A percentile compares a stretch with the other conserved stretches of the same genome.
Conservation (phyloP, 2,113 vertebrate genomes). For the Xyrauchen texanus region DNA sequence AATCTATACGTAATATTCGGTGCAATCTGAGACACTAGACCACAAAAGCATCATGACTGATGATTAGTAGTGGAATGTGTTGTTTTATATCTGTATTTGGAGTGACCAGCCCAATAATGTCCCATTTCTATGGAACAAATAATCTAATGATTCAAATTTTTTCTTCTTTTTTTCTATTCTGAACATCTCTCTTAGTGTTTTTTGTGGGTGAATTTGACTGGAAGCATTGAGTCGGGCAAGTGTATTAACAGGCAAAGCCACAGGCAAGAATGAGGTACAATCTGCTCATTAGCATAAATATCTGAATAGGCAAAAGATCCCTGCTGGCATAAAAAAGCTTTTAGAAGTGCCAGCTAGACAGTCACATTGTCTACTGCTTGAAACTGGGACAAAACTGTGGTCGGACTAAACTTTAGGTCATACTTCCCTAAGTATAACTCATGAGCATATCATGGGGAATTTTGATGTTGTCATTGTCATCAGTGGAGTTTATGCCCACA, state of each 20-base stretch:
- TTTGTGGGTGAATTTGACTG: not conserved
- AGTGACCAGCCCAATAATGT: too few species aligned
- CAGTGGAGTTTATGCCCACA: not conserved
- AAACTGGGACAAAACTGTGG: not conserved
- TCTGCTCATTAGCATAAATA: conserved; percentile 51
- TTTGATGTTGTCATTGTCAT: not conserved
- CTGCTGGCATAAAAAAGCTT: conserved; percentile 14
- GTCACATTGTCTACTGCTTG: conserved; percentile 2
- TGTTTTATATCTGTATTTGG: not conserved
- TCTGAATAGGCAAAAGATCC: conserved; percentile 46
- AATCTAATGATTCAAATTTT: not conserved
- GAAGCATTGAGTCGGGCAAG: conserved; percentile 8
- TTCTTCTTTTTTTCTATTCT: not conserved
- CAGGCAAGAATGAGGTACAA: conserved; percentile 24
- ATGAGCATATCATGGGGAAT: conserved; percentile 9
- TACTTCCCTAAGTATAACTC: conserved; percentile 17
- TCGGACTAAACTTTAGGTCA: not conserved
- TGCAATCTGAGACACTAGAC: not conserved
- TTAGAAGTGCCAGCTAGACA: conserved; percentile 39
- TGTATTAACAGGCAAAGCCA: conserved; percentile 52
- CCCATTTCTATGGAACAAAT: not conserved
- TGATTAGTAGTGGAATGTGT: not conserved
- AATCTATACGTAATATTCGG: not conserved
- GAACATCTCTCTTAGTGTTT: not conserved
- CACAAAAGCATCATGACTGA: not conserved